These are phyloP conservation scores for Otocyon megalotis DNA, from an alignment of 2,113 vertebrate species.

Conservation along the genomic window DNA sequence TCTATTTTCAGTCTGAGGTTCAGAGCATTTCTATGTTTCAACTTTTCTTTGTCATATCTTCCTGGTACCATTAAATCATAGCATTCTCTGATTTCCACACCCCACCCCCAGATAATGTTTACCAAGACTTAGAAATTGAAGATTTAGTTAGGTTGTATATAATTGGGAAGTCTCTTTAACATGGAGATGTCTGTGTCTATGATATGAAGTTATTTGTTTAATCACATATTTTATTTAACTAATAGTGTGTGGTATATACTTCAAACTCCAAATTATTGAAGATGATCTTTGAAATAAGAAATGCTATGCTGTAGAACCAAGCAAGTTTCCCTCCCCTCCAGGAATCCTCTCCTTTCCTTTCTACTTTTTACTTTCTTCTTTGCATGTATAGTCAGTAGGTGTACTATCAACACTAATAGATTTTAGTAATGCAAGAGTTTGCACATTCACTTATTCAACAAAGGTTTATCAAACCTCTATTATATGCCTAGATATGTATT, in stretches of 20 bases:
- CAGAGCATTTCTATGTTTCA: neutral
- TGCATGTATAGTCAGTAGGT: neutral
- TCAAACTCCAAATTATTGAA: neutral
- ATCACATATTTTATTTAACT: neutral
- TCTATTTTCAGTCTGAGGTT: neutral
- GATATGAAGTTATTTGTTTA: neutral
- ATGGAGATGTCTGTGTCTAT: neutral
- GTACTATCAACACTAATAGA: neutral
- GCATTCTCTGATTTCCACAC: neutral
- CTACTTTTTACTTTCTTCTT: neutral
- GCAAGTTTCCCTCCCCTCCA: neutral
- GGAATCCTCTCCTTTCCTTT: neutral
- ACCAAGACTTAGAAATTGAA: neutral
- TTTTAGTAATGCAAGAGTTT: neutral
- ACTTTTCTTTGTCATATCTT: neutral
- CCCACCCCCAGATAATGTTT: neutral
- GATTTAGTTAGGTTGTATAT: neutral
- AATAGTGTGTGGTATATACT: neutral
- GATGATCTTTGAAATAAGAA: neutral
- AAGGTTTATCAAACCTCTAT: neutral
- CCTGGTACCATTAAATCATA: neutral
- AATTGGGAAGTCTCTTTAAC: neutral
- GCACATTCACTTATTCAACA: neutral
- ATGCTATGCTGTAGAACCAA: neutral
- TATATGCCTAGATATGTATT: neutral